A percentile compares a stretch with the other conserved stretches of the same genome.
Evolutionary conservation across 1,140 invertebrate species (phyloP).

Genomic region (Orchestia grillus): DNA sequence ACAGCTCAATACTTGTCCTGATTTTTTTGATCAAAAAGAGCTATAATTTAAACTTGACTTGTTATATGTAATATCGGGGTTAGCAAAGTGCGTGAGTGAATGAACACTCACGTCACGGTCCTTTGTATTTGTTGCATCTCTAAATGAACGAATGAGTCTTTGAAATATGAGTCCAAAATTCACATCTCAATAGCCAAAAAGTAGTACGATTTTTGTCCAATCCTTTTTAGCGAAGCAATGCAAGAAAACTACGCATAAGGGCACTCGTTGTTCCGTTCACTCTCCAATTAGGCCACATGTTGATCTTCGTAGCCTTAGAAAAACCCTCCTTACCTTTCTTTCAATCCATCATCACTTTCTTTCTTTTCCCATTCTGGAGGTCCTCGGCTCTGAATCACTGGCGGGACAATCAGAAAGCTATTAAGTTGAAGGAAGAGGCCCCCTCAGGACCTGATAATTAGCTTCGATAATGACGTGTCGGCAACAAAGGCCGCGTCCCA

Average conservation of each 20-base stretch:
- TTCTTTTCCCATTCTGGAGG: constrained; percentile 18
- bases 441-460: constrained; percentile 54
- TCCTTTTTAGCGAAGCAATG: neutral
- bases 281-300: constrained; percentile 9
- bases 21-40: neutral
- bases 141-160: neutral
- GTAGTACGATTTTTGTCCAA: neutral
- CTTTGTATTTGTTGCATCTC: neutral
- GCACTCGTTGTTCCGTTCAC: neutral
- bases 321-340: neutral
- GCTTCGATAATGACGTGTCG: constrained; percentile 53
- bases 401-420: constrained; percentile 54
- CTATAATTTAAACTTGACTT: neutral
- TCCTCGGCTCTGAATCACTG: constrained; percentile 42
- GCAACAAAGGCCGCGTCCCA: constrained; percentile 26
- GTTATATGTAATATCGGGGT: too few relatives aligned
- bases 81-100: too few relatives aligned
- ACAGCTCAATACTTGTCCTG: too few relatives aligned
- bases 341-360: constrained; percentile 1
- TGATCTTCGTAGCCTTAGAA: neutral
- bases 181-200: neutral
- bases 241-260: neutral
- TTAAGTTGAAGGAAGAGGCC: constrained; percentile 45
- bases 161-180: neutral
- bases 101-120: too few relatives aligned